Base-by-base conservation (phyloP, 2,888 invertebrate genomes). In the Dioctria linearis region DNA sequence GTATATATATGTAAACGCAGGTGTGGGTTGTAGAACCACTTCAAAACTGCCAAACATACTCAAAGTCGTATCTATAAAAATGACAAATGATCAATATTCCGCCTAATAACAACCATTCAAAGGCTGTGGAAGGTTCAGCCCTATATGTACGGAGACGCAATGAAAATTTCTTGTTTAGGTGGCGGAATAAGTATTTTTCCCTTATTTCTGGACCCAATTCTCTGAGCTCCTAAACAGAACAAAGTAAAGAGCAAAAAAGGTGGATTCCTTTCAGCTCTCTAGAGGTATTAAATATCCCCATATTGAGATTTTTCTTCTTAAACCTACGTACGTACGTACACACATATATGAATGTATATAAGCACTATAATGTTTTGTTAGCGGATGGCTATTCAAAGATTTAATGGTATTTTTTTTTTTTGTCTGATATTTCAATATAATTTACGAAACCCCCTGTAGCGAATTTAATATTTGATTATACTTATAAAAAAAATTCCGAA, bases 31-130 rank as follows among this genome's bases (percentile, higher is more conserved):
- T 25, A 25, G 61, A 25, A 61, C 61, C 37, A 39, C 4, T 39
- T 61, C 37, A 61, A 39, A 39, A 37, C 8, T 11, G 8, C 61
- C 61, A 61, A 40, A 66, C 43, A 66, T 42, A 4, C 66, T 43
- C 66, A 13, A 8, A n/a, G 8, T 66, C 66, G 13, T n/a, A 66
- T 42, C 66, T 42, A 66, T 66, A 66, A 66, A 66, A 43, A 66
- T 66, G 66, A 66, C 66, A 66, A 66, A 66, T 66, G 66, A 66
- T 66, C 66, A 66, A 66, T 66, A 42, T 66, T 66, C 43, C 66
- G 13, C 11, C 42, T 66, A 66, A 66, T 66, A 66, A 66, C 66
- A 66, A 43, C 42, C 11, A 42, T 66, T 66, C 13, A 4, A 40
- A 5, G n/a, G 42, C 8, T 37, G 66, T n/a, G 3, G 66, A 66